These are phyloP conservation scores for Halichoerus grypus DNA, from an alignment of 2,113 vertebrate species.

Conservation along the genomic window DNA sequence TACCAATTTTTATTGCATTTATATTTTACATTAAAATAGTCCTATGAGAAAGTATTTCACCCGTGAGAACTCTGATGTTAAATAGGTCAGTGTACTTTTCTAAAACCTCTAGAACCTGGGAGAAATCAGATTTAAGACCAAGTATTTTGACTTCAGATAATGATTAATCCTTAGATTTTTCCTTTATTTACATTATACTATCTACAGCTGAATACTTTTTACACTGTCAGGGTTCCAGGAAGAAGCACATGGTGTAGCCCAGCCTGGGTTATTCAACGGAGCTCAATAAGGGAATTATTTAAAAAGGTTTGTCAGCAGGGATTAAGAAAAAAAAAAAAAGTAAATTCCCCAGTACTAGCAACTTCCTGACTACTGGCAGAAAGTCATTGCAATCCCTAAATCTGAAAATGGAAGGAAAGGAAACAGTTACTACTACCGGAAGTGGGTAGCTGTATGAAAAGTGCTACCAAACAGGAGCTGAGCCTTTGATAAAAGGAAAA, in stretches of 20 bases:
- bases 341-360: neutral
- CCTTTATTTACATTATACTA: neutral
- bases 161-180: neutral
- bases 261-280: neutral
- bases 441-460: rapidly evolving
- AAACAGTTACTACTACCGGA: neutral
- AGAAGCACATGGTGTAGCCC: neutral
- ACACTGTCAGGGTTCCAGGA: neutral
- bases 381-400: neutral
- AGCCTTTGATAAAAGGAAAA: neutral
- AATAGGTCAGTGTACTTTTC: neutral
- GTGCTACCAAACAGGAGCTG: neutral
- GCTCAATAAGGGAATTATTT: neutral
- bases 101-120: neutral
- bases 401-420: neutral
- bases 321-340: neutral
- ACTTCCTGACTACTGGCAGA: neutral
- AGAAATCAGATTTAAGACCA: neutral
- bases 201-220: neutral
- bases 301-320: neutral
- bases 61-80: neutral
- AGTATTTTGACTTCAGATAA: neutral
- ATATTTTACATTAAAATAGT: neutral
- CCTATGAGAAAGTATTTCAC: neutral
- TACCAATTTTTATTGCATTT: neutral